A percentile compares a stretch with the other conserved stretches of the same genome.
Conservation (phyloP, 1,140 invertebrate genomes). For the Zelostemma sp. region DNA sequence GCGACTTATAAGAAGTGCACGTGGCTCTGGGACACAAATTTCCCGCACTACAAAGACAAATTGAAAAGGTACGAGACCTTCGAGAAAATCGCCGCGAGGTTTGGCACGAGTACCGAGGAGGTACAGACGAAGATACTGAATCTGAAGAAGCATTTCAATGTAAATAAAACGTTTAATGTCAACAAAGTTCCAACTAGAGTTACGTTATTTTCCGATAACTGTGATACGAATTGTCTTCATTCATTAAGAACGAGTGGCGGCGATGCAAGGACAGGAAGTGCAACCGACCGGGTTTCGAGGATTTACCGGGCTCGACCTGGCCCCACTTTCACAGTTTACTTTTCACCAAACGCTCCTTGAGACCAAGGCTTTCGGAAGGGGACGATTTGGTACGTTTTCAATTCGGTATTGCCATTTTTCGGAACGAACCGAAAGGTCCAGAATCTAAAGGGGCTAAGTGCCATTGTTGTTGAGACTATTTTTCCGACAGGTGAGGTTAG, state of each 20-base stretch:
- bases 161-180: no score
- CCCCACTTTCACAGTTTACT: constrained; percentile 37
- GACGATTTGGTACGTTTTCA: neutral
- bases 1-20: constrained; percentile 34
- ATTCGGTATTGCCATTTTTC: no score
- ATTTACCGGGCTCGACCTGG: constrained; percentile 35
- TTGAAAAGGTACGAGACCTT: constrained; percentile 37
- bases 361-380: neutral
- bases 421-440: no score
- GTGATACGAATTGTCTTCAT: no score
- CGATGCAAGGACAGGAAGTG: constrained; percentile 32
- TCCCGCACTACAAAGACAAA: constrained; percentile 31
- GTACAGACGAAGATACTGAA: constrained; percentile 40
- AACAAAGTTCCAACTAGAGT: no score
- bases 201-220: no score
- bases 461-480: no score
- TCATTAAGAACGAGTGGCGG: constrained; percentile 43
- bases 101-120: constrained; percentile 32
- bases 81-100: constrained; percentile 27
- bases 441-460: no score
- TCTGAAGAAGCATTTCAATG: constrained; percentile 42
- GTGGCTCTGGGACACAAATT: constrained; percentile 34
- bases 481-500: no score
- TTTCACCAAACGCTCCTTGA: constrained; percentile 17
- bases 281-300: constrained; percentile 36